Conservation (phyloP, 2,113 vertebrate genomes). For the Ginglymostoma cirratum region DNA sequence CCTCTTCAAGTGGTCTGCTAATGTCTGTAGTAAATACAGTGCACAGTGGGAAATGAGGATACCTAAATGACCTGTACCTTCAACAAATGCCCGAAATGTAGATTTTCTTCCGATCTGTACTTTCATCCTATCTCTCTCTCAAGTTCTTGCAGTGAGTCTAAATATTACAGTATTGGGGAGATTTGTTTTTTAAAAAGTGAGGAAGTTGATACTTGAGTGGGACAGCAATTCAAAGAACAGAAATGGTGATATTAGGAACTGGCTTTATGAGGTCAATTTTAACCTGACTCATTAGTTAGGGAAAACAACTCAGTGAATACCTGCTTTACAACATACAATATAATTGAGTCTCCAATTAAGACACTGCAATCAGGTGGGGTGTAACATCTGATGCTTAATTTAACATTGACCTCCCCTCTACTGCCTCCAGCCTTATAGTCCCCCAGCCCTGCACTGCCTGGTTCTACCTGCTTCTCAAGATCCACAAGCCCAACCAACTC, state of each 20-base stretch:
- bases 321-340: not conserved
- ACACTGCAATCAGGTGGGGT: not conserved
- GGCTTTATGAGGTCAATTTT: not conserved
- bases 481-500: too few species aligned
- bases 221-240: not conserved
- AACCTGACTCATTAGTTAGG: not conserved
- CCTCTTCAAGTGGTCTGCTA: not conserved
- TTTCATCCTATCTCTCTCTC: not conserved
- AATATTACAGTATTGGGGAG: not conserved
- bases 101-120: not conserved
- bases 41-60: not conserved
- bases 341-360: too few species aligned
- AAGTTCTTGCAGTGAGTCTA: not conserved
- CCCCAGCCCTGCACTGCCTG: too few species aligned
- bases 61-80: not conserved
- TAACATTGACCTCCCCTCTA: not conserved
- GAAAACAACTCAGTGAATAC: not conserved
- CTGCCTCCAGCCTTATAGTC: too few species aligned
- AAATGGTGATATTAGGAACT: not conserved
- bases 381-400: not conserved
- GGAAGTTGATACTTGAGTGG: not conserved
- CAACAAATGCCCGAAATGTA: not conserved
- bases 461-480: too few species aligned
- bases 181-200: too few species aligned
- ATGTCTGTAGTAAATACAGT: not conserved